Evolutionary conservation across 1,140 invertebrate species (phyloP).

Genomic region (Carcinoscorpius rotundicauda): DNA sequence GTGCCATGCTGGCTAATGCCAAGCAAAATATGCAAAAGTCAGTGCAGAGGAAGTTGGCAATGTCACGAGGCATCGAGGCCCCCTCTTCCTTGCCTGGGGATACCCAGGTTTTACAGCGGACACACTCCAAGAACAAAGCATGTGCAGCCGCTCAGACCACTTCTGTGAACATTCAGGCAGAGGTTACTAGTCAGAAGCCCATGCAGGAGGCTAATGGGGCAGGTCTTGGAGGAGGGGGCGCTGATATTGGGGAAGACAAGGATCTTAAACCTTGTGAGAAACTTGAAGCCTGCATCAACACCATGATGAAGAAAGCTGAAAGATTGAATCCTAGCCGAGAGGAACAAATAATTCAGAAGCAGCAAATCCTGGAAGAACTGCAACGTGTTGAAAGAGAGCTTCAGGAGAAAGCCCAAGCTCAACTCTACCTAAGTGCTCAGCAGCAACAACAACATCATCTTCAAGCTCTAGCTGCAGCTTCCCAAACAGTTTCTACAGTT

Average conservation of each 20-base stretch:
- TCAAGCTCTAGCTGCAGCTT: constrained; percentile 32
- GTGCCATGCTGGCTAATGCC: constrained; percentile 4
- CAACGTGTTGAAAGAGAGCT: constrained; percentile 61
- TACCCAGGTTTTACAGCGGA: constrained; percentile 2
- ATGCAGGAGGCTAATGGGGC: constrained; percentile 6
- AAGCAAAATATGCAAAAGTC: constrained; percentile 10
- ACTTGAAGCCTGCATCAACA: constrained; percentile 34
- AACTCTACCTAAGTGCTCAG: constrained; percentile 17
- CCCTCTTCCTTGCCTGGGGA: constrained; percentile 20
- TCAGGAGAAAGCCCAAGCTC: constrained; percentile 42
- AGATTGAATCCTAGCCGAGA: constrained; percentile 36
- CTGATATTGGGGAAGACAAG: constrained; percentile 14
- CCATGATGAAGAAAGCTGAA: constrained; percentile 34
- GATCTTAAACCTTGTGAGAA: constrained; percentile 32
- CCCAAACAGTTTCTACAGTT: constrained; percentile 23
- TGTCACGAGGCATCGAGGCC: constrained; percentile 14
- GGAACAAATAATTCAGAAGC: constrained; percentile 55
- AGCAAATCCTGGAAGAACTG: constrained; percentile 63
- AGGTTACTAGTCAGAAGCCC: neutral
- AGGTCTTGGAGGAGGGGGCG: constrained; percentile 16
- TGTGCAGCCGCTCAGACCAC: constrained; percentile 17
- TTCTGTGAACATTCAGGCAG: constrained; percentile 11
- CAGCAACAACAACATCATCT: constrained; percentile 30
- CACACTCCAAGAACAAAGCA: constrained; percentile 8
- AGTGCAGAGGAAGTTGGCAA: constrained; percentile 14